Conservation (phyloP, 2,888 invertebrate species). For the Stenurella melanura region DNA sequence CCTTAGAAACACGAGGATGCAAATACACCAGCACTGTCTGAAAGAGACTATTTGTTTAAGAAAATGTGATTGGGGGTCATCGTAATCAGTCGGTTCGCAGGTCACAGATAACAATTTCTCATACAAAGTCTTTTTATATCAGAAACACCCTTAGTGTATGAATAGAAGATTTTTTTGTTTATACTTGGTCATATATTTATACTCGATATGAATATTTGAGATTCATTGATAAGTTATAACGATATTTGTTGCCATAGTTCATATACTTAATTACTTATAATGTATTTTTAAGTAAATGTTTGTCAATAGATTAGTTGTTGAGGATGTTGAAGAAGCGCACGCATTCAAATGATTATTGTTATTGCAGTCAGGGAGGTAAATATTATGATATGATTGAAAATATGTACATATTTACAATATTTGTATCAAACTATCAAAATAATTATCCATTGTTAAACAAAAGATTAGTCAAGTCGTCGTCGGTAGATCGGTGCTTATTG, state of each 20-base stretch:
- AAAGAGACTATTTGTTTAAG: conserved; percentile 46
- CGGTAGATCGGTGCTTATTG: too few relatives aligned
- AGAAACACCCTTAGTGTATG: conserved; percentile 22
- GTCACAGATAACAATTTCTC: conserved; percentile 60
- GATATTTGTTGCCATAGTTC: background rate
- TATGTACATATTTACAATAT: conserved; percentile 8
- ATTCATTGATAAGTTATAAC: conserved; percentile 16
- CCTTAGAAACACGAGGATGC: conserved; percentile 38
- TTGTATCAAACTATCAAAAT: background rate
- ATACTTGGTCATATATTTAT: background rate
- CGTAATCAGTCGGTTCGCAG: conserved; percentile 61
- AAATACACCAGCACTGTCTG: conserved; percentile 43
- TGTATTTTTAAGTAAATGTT: conserved; percentile 20
- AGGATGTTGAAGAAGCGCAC: background rate
- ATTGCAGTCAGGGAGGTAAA: conserved; percentile 11
- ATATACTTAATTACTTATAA: background rate
- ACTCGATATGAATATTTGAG: conserved; percentile 20
- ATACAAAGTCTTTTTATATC: conserved; percentile 25
- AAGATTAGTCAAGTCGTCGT: too few relatives aligned
- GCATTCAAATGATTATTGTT: conserved; percentile 8
- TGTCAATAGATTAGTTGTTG: background rate
- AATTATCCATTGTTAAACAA: background rate
- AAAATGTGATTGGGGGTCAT: conserved; percentile 64
- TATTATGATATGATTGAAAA: conserved; percentile 9
- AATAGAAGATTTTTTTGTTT: conserved; percentile 21